A percentile compares a stretch with the other conserved stretches of the same genome.
These are phyloP conservation scores for Cheilosia scutellata DNA, from an alignment of 2,888 invertebrate genomes.

Conservation along the genomic window DNA sequence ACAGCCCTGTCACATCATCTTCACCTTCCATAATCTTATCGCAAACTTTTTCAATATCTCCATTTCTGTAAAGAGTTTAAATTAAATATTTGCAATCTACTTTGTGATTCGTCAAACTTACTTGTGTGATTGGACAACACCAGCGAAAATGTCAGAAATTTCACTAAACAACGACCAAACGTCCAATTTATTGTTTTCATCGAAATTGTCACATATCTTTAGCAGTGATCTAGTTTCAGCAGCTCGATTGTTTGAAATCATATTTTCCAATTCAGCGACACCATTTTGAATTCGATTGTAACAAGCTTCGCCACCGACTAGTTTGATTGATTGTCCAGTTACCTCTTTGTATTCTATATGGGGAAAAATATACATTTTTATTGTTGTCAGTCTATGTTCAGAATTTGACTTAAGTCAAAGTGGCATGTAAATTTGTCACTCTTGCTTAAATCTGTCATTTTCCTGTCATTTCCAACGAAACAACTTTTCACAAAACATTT, in stretches of 20 bases:
- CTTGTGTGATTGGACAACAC: constrained; percentile 81
- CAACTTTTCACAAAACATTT: no score
- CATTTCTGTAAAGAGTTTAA: constrained; percentile 74
- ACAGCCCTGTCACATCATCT: constrained; percentile 79
- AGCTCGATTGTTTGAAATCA: constrained; percentile 79
- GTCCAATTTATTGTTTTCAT: constrained; percentile 80
- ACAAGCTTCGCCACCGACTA: constrained; percentile 81
- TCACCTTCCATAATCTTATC: constrained; percentile 78
- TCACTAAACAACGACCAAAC: constrained; percentile 81
- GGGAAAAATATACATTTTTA: neutral
- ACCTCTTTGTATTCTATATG: constrained; percentile 82
- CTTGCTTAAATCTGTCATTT: no score
- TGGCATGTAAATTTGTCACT: no score
- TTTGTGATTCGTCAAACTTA: constrained; percentile 63
- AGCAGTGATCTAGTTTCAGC: constrained; percentile 79
- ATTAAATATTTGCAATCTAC: neutral
- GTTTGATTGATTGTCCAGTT: constrained; percentile 80
- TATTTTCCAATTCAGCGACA: constrained; percentile 80
- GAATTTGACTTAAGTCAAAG: no score
- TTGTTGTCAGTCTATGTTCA: no score
- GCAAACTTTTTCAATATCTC: constrained; percentile 80
- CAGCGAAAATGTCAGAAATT: constrained; percentile 81
- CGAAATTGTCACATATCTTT: constrained; percentile 81
- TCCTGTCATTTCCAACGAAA: no score
- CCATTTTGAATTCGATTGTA: constrained; percentile 81